Conservation (phyloP, 2,888 invertebrate genomes). For the Rhamnusium bicolor region DNA sequence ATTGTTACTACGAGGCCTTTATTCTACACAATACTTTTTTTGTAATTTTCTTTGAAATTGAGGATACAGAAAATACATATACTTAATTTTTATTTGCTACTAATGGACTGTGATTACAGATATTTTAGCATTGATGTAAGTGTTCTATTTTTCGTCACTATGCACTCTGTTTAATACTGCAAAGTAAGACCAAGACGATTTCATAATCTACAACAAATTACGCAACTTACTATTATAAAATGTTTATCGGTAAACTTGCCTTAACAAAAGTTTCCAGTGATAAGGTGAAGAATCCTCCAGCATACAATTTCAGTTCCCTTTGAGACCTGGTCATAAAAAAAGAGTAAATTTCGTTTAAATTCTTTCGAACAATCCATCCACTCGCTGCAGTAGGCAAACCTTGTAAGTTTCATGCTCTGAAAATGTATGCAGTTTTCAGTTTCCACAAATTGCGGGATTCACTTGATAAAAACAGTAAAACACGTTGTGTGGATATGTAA, state of each 20-base stretch:
- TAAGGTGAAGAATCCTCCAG: slow-evolving; percentile 72
- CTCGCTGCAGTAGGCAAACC: slow-evolving; percentile 70
- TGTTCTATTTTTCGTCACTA: neutral
- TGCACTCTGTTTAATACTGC: slow-evolving; percentile 66
- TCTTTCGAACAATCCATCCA: slow-evolving; percentile 65
- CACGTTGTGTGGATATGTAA: too few species aligned
- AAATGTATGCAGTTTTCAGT: slow-evolving; percentile 31
- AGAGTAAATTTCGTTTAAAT: slow-evolving; percentile 70
- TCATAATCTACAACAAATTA: slow-evolving; percentile 72
- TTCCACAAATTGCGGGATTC: neutral
- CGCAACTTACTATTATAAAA: neutral
- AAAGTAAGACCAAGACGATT: slow-evolving; percentile 75
- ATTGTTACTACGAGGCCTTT: too few species aligned
- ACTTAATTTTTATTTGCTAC: too few species aligned
- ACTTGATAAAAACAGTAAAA: neutral
- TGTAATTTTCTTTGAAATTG: too few species aligned
- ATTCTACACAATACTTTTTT: too few species aligned
- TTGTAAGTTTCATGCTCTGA: slow-evolving; percentile 70
- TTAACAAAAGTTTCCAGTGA: slow-evolving; percentile 73
- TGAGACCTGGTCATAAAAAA: slow-evolving; percentile 72
- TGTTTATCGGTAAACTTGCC: slow-evolving; percentile 64
- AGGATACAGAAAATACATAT: too few species aligned
- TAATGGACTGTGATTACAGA: too few species aligned
- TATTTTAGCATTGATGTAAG: too few species aligned
- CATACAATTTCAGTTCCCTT: slow-evolving; percentile 72